Percentiles rank a stretch among this genome's conserved stretches.
Evolutionary conservation across 2,888 invertebrate species (phyloP).

Genomic region (Chymomyza procnemis): DNA sequence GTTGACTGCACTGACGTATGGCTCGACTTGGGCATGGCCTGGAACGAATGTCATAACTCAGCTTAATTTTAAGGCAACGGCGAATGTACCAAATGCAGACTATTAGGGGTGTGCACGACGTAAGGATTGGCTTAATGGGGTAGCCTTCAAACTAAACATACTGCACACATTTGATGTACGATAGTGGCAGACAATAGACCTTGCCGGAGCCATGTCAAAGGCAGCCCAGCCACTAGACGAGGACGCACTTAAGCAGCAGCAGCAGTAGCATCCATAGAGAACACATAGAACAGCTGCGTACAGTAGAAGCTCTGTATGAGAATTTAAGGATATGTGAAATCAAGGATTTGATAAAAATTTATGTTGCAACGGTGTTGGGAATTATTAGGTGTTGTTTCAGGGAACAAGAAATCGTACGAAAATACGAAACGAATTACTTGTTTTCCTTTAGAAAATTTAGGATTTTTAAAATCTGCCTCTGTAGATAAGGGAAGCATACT

Average conservation of each 20-base stretch:
- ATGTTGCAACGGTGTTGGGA: not conserved
- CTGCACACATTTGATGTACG: not conserved
- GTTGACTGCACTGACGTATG: not conserved
- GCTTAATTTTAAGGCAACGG: conserved; percentile 1
- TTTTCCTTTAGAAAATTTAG: too few relatives aligned
- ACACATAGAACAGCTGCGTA: not conserved
- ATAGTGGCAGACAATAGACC: not conserved
- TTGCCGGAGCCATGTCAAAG: conserved; percentile 38
- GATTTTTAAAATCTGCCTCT: too few relatives aligned
- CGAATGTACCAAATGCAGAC: conserved; percentile 11
- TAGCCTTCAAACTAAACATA: not conserved
- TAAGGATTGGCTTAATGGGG: too few relatives aligned
- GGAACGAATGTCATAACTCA: conserved; percentile 32
- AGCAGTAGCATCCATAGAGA: not conserved
- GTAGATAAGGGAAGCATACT: too few relatives aligned
- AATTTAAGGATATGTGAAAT: not conserved
- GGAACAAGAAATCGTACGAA: too few relatives aligned
- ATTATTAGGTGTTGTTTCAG: too few relatives aligned
- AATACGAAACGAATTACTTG: too few relatives aligned
- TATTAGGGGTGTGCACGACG: not conserved
- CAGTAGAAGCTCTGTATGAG: not conserved
- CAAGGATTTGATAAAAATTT: not conserved
- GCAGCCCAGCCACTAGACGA: conserved; percentile 48
- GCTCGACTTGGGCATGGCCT: conserved; percentile 24
- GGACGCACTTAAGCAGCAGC: conserved; percentile 61